These are phyloP conservation scores for Diplolepis rosae DNA, from an alignment of 2,888 invertebrate species.

Conservation along the genomic window DNA sequence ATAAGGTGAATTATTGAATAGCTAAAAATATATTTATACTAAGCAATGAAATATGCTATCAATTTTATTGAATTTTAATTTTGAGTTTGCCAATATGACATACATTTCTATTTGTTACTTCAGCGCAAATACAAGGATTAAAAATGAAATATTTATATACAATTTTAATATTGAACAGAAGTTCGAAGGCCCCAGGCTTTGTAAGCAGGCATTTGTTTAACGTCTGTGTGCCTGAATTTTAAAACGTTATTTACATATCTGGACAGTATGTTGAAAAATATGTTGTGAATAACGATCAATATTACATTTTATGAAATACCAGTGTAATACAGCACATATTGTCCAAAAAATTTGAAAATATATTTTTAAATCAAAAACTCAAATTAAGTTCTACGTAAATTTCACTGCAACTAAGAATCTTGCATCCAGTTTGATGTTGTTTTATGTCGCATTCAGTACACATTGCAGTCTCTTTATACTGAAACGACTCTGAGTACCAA, in stretches of 20 bases:
- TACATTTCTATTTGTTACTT: not conserved
- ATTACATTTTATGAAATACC: not conserved
- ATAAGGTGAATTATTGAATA: not conserved
- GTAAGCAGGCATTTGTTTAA: conserved; percentile 4
- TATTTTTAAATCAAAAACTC: not conserved
- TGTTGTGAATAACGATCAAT: conserved; percentile 1
- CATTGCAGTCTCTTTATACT: not conserved
- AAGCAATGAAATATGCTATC: not conserved
- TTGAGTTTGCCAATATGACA: too few species aligned
- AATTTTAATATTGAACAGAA: conserved; percentile 5
- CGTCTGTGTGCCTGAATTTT: conserved; percentile 1
- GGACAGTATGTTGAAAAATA: not conserved
- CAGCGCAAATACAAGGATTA: not conserved
- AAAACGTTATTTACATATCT: conserved; percentile 16
- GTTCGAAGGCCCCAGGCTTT: conserved; percentile 4
- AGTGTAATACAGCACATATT: not conserved
- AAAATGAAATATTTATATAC: conserved; percentile 10
- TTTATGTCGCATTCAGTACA: conserved; percentile 3
- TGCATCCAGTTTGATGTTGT: not conserved
- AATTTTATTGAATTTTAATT: not conserved
- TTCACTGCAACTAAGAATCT: conserved; percentile 8
- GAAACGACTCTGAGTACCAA: conserved; percentile 29
- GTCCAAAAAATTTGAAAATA: not conserved
- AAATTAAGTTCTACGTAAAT: not conserved
- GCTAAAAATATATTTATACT: not conserved